Evolutionary conservation across 2,888 invertebrate genomes (phyloP).

Genomic region (Acleris emargana): DNA sequence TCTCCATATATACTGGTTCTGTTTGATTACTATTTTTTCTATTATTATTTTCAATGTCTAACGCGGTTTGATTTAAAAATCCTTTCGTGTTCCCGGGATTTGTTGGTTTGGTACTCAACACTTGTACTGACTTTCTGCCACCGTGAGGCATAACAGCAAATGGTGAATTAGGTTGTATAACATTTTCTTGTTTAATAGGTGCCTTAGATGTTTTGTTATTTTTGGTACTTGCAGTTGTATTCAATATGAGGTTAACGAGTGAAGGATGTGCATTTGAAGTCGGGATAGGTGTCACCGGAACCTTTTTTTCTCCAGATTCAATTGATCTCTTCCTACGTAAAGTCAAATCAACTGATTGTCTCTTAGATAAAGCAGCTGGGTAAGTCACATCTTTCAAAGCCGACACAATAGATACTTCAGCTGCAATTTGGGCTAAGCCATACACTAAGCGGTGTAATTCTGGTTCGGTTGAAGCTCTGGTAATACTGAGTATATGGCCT

Average conservation of each 20-base stretch:
- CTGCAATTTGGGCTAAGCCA: conserved; percentile 76
- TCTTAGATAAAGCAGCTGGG: conserved; percentile 70
- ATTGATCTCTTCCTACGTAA: conserved; percentile 67
- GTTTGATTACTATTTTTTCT: conserved; percentile 49
- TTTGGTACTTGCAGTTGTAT: conserved; percentile 49
- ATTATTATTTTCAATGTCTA: conserved; percentile 63
- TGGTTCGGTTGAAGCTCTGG: conserved; percentile 74
- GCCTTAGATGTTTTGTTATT: conserved; percentile 28
- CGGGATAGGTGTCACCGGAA: conserved; percentile 43
- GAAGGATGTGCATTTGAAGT: conserved; percentile 44
- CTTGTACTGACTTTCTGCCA: conserved; percentile 55
- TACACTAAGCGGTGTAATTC: conserved; percentile 76
- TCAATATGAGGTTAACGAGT: conserved; percentile 62
- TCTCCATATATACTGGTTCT: conserved; percentile 63
- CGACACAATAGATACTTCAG: conserved; percentile 75
- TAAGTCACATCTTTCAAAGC: conserved; percentile 77
- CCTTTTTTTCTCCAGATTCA: conserved; percentile 39
- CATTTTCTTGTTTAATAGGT: conserved; percentile 27
- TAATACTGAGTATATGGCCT: conserved; percentile 70
- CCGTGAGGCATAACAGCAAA: conserved; percentile 62
- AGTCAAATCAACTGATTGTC: conserved; percentile 73
- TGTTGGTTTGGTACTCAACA: conserved; percentile 51
- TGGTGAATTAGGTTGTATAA: conserved; percentile 49
- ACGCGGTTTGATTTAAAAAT: conserved; percentile 72
- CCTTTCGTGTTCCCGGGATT: conserved; percentile 51